Evolutionary conservation across 1,140 invertebrate genomes (phyloP).

Genomic region (Medauroidea extradentata): DNA sequence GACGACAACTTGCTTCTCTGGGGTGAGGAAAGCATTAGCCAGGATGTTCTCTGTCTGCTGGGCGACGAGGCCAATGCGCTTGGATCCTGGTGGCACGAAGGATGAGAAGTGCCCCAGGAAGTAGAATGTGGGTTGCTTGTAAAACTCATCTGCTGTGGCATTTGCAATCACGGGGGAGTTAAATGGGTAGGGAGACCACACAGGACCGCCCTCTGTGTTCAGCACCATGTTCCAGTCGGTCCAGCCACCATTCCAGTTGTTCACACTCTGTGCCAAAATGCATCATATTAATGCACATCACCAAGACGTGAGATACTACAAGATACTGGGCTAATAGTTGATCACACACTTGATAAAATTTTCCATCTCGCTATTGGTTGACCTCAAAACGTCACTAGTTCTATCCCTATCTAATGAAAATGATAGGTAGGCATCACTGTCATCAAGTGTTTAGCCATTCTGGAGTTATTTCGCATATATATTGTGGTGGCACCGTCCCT

Average conservation of each 20-base stretch:
- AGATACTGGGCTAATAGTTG: too few species aligned
- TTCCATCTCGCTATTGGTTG: too few species aligned
- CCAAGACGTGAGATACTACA: too few species aligned
- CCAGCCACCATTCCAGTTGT: constrained; percentile 59
- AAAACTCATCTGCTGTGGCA: constrained; percentile 47
- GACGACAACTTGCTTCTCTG: constrained; percentile 39
- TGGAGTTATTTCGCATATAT: too few species aligned
- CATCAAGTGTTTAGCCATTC: too few species aligned
- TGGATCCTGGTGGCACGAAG: not conserved
- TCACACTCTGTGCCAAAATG: too few species aligned
- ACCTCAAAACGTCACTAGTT: too few species aligned
- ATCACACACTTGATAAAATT: too few species aligned
- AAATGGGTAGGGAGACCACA: constrained; percentile 55
- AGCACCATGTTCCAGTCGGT: constrained; percentile 63
- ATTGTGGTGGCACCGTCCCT: too few species aligned
- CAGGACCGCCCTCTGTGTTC: constrained; percentile 54
- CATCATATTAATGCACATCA: too few species aligned
- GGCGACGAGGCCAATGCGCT: not conserved
- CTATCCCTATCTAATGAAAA: too few species aligned
- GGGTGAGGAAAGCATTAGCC: constrained; percentile 39
- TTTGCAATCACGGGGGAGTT: constrained; percentile 58
- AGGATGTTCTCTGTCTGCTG: constrained; percentile 10
- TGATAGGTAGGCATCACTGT: too few species aligned
- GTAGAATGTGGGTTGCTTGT: constrained; percentile 52
- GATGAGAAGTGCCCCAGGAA: not conserved